Evolutionary conservation across 1,140 invertebrate genomes (phyloP).

Genomic region (Phymorhynchus buccinoides): DNA sequence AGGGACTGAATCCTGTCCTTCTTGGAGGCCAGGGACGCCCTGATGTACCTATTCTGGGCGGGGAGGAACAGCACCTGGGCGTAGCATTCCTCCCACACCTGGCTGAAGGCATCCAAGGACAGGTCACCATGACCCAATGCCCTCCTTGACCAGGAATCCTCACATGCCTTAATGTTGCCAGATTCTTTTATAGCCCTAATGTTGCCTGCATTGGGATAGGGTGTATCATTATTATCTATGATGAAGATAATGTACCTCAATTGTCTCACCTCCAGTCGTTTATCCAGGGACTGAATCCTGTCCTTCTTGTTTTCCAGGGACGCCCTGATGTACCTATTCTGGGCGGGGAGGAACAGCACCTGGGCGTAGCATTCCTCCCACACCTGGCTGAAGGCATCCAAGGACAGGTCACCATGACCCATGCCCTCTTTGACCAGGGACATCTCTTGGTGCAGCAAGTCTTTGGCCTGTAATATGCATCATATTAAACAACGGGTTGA

Average conservation of each 20-base stretch:
- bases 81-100: slow-evolving; percentile 98
- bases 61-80: slow-evolving; percentile 89
- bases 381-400: slow-evolving; percentile 94
- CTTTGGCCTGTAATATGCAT: slow-evolving; percentile 78
- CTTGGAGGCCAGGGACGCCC: slow-evolving; percentile 94
- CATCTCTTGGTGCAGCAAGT: slow-evolving; percentile 87
- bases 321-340: slow-evolving; percentile 93
- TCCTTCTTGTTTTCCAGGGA: slow-evolving; percentile 97
- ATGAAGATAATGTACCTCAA: too few relatives aligned
- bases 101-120: slow-evolving; percentile 89
- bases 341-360: slow-evolving; percentile 89
- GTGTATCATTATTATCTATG: too few relatives aligned
- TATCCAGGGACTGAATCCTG: slow-evolving; percentile 92
- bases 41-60: slow-evolving; percentile 90
- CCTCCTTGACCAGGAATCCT: slow-evolving; percentile 91
- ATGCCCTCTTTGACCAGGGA: slow-evolving; percentile 91
- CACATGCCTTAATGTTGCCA: too few relatives aligned
- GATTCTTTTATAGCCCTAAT: not conserved
- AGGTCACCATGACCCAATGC: slow-evolving; percentile 96
- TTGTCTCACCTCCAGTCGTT: slow-evolving; percentile 83
- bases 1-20: slow-evolving; percentile 95
- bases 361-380: slow-evolving; percentile 95
- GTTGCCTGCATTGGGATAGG: too few relatives aligned
- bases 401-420: slow-evolving; percentile 92
- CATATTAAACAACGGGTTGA: too few relatives aligned